These are phyloP conservation scores for Drymonia ruficornis DNA, from an alignment of 2,888 invertebrate genomes.

Conservation along the genomic window DNA sequence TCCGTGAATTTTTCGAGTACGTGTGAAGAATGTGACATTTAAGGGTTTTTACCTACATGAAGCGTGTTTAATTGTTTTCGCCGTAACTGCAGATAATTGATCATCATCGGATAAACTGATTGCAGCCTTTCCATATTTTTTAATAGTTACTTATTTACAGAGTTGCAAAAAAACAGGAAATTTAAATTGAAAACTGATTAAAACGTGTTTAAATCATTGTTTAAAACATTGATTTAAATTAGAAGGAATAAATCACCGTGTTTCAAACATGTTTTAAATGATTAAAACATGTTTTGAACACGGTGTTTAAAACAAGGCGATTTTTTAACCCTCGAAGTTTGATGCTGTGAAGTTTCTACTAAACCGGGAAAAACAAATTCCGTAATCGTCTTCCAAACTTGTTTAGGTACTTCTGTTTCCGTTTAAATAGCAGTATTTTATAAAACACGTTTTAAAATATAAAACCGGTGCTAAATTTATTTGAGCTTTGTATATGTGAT, in stretches of 20 bases:
- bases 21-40: too few relatives aligned
- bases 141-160: too few relatives aligned
- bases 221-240: too few relatives aligned
- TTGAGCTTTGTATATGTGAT: not conserved
- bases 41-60: too few relatives aligned
- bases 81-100: not conserved
- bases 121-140: not conserved
- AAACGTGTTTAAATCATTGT: too few relatives aligned
- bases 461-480: not conserved
- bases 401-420: conserved; percentile 15
- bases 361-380: conserved; percentile 11
- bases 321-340: not conserved
- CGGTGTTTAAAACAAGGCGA: too few relatives aligned
- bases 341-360: not conserved
- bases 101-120: not conserved
- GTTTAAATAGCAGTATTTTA: not conserved
- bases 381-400: conserved; percentile 8
- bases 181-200: too few relatives aligned
- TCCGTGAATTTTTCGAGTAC: too few relatives aligned
- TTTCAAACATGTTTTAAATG: too few relatives aligned
- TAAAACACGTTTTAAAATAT: not conserved
- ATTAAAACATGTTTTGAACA: too few relatives aligned
- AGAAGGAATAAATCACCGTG: too few relatives aligned
- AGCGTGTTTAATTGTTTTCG: not conserved
- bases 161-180: too few relatives aligned